Evolutionary conservation across 2,113 vertebrate species (phyloP).

Genomic region (Hippocampus mohnikei): DNA sequence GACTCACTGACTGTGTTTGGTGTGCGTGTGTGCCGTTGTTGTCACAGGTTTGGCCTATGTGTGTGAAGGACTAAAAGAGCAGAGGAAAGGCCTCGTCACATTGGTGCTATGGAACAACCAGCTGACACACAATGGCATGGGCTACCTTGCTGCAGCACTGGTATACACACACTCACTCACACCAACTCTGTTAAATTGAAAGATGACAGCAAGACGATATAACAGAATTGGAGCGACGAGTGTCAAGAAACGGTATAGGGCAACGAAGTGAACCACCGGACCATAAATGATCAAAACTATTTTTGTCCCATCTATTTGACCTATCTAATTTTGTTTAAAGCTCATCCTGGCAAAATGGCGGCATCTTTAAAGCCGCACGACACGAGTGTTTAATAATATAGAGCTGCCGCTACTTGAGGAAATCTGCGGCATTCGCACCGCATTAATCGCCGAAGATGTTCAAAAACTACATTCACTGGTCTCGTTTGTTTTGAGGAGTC

Average conservation of each 20-base stretch:
- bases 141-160: constrained; percentile 86
- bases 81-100: constrained; percentile 86
- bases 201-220: not conserved
- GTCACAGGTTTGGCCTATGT: constrained; percentile 85
- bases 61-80: constrained; percentile 92
- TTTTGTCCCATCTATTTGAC: too few relatives aligned
- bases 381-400: not conserved
- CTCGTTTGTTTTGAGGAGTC: constrained; percentile 9
- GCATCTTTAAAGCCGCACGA: too few relatives aligned
- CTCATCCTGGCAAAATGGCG: too few relatives aligned
- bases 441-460: constrained; percentile 19
- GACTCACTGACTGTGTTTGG: not conserved
- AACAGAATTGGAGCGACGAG: too few relatives aligned
- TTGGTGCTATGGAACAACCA: constrained; percentile 98
- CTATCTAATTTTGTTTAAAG: too few relatives aligned
- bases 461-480: not conserved
- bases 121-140: constrained; percentile 92
- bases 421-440: not conserved
- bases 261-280: too few relatives aligned
- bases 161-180: constrained; percentile 60
- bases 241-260: too few relatives aligned
- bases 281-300: too few relatives aligned
- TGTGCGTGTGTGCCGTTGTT: constrained; percentile 11
- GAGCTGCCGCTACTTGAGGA: not conserved
- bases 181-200: not conserved